Evolutionary conservation across 1,140 invertebrate species (phyloP), one percentile per base, ranked within the genome.

Genomic region (Cydia fagiglandana): DNA sequence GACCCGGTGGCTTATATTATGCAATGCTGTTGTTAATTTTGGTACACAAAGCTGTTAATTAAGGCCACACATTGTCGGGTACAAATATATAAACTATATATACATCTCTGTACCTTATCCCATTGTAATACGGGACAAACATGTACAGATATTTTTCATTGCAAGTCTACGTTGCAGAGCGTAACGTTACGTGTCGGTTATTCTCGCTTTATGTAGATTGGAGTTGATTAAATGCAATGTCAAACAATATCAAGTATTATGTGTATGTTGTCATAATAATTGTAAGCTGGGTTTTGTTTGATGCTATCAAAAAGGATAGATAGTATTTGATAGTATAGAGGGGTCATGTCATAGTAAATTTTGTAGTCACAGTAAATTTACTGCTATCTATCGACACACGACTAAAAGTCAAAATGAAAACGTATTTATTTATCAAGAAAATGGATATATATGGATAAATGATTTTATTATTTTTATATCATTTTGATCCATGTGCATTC

Each of bases 211-310:
- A 70, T 70, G 66, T 70, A 70, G 66, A 70, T 70, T 70, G 66
- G n/a, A 34, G 66, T 17, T 70, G 66, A 70, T 70, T 70, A 70
- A 70, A 70, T 70, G 66, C 66, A 70, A 70, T 70, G 66, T 70
- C 66, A 70, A 45, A 70, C 66, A 70, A 70, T 24, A 12, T 10
- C 17, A 56, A 56, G 56, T 24, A 61, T 61, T 61, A 12, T 24
- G 56, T 61, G 6, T 56, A 56, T 24, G 17, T 2, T 20, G 56
- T 61, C 56, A 61, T 61, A 61, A 24, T 61, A 24, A 24, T 24
- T 17, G 17, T 61, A 7, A n/a, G 15, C 15, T 24, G 56, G 7
- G 56, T 61, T 61, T 61, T 61, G 56, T 61, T 61, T 61, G 20
- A 3, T 24, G 20, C 4, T 20, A 61, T n/a, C 20, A 24, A 61